phyloP scores from a whole-genome alignment of 2,797 vertebrate species.

The Bradypodion pumilum region DNA sequence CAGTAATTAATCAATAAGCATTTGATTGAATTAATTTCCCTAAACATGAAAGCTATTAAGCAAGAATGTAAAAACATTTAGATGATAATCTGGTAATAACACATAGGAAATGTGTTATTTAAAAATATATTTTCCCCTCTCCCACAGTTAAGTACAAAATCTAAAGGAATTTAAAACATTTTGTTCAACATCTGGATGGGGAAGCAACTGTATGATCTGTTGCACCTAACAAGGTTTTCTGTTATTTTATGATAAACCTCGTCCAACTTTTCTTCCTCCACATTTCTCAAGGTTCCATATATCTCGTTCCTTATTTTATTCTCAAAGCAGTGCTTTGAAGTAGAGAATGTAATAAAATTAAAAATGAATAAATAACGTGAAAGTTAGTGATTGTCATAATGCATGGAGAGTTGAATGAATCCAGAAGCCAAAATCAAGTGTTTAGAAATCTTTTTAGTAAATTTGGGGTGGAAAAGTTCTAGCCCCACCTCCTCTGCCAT shows the following conservation, averaged over 20 bases:
- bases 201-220: background rate
- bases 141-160: conserved; percentile 17
- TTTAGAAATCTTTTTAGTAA: background rate
- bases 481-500: background rate
- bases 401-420: background rate
- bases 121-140: background rate
- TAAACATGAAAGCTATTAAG: conserved; percentile 69
- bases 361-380: too few relatives aligned
- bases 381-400: background rate
- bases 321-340: background rate
- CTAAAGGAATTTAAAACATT: background rate
- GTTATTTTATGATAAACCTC: background rate
- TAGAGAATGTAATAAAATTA: too few relatives aligned
- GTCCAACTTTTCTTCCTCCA: background rate
- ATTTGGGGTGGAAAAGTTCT: background rate
- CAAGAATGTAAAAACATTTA: conserved; percentile 42
- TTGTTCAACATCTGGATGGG: background rate
- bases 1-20: conserved; percentile 73
- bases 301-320: background rate
- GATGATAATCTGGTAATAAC: conserved; percentile 35
- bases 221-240: background rate
- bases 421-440: too few relatives aligned
- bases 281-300: background rate
- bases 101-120: conserved; percentile 14
- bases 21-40: conserved; percentile 77